phyloP scores from a whole-genome alignment of 2,113 vertebrate species.

The Genyomyrus donnyi region DNA sequence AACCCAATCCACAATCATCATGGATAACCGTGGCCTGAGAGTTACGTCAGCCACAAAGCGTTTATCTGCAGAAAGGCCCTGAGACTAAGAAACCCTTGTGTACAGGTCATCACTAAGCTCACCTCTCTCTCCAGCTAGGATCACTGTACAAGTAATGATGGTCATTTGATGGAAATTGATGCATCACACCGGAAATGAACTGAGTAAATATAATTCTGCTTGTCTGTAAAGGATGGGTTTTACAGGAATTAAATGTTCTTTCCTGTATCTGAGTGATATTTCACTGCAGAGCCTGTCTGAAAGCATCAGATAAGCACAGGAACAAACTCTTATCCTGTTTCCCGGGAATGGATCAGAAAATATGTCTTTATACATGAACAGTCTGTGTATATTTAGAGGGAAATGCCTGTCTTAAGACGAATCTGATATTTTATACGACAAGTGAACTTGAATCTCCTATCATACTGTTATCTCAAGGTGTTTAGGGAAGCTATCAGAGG shows the following conservation, averaged over 20 bases:
- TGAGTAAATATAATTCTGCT: neutral
- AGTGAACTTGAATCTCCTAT: neutral
- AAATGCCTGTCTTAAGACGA: neutral
- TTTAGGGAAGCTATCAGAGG: neutral
- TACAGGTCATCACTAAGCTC: neutral
- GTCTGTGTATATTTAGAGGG: neutral
- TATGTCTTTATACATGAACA: neutral
- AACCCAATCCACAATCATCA: neutral
- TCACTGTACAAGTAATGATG: neutral
- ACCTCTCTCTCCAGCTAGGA: neutral
- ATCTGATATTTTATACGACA: neutral
- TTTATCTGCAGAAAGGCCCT: neutral
- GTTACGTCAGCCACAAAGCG: neutral
- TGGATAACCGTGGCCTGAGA: neutral
- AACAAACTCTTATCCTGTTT: neutral
- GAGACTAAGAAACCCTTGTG: neutral
- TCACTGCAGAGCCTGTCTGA: neutral
- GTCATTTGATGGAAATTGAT: neutral
- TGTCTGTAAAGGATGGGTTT: neutral
- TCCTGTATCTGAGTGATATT: neutral
- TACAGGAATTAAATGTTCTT: neutral
- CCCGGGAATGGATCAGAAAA: neutral
- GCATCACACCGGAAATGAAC: neutral
- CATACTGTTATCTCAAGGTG: neutral
- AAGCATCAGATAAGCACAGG: neutral